Evolutionary conservation across 2,888 invertebrate species (phyloP), one percentile per base, ranked within the genome.

Genomic region (Augochlorella aurata): DNA sequence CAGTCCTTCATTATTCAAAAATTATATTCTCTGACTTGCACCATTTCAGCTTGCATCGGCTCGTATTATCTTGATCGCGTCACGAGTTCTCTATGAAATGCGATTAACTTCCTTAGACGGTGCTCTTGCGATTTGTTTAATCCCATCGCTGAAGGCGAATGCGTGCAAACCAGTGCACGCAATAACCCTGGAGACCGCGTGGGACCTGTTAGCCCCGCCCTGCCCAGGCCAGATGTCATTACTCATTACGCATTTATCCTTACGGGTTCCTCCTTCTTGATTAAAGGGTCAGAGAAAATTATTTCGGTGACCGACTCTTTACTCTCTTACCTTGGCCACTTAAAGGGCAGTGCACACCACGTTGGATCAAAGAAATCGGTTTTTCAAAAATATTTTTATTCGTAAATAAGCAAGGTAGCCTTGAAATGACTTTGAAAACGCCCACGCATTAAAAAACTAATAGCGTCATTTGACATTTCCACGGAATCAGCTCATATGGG

Each of bases 191-290:
- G 81, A 86, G 84, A 89, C 82, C 86, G 84, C 87, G 90, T 88
- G 89, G 87, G 89, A 90, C 87, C 90, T 83, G 87, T 77, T 84
- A 80, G 89, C 84, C 78, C 89, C 87, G 87, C 87, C 87, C 87
- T 88, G 85, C 78, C 70, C 85, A 71, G 83, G 77, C 82, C 87
- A 89, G 89, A 88, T 89, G 90, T 89, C 90, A 88, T 90, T 89
- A 89, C 79, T 90, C 88, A 88, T 90, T 90, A 89, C 82, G 72
- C 81, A 69, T 65, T 63, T 69, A 69, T 85, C 78, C 77, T 77
- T 82, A 78, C 66, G 73, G 74, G 81, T 79, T 78, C 83, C 82
- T 80, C 74, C 78, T 79, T 77, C 80, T 77, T 80, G 83, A 89
- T 89, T 86, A 89, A 88, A 88, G 83, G 74, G 29, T 71, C 79